Percentiles rank a stretch among this genome's conserved stretches.
Evolutionary conservation across 1,140 invertebrate species (phyloP).

Genomic region (Hylyphantes graminicola): DNA sequence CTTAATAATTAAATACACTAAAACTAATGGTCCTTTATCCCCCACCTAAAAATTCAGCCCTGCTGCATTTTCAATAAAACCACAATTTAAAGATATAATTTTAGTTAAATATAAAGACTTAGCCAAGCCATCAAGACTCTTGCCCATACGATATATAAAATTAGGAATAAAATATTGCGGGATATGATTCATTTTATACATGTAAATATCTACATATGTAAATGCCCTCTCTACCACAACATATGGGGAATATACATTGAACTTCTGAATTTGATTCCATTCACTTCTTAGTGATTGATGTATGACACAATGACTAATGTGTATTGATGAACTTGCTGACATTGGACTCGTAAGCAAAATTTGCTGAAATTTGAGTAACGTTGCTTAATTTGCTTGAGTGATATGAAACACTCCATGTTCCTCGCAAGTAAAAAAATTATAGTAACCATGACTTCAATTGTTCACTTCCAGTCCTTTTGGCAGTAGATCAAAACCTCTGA

Average conservation of each 20-base stretch:
- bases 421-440: too few relatives aligned
- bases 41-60: background rate
- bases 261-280: background rate
- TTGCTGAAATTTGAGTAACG: too few relatives aligned
- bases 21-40: constrained; percentile 26
- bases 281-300: too few relatives aligned
- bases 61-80: constrained; percentile 5
- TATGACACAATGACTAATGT: too few relatives aligned
- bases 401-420: too few relatives aligned
- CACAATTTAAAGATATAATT: background rate
- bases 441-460: too few relatives aligned
- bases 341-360: too few relatives aligned
- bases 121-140: background rate
- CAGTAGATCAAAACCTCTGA: too few relatives aligned
- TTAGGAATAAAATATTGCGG: constrained; percentile 48
- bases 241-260: constrained; percentile 36
- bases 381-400: too few relatives aligned
- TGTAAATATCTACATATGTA: constrained; percentile 52
- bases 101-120: background rate
- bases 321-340: too few relatives aligned
- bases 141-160: constrained; percentile 41
- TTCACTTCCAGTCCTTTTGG: too few relatives aligned
- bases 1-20: constrained; percentile 24
- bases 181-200: constrained; percentile 52
- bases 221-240: constrained; percentile 37